Evolutionary conservation across 2,113 vertebrate genomes (phyloP).

Genomic region (Hiodon alosoides): DNA sequence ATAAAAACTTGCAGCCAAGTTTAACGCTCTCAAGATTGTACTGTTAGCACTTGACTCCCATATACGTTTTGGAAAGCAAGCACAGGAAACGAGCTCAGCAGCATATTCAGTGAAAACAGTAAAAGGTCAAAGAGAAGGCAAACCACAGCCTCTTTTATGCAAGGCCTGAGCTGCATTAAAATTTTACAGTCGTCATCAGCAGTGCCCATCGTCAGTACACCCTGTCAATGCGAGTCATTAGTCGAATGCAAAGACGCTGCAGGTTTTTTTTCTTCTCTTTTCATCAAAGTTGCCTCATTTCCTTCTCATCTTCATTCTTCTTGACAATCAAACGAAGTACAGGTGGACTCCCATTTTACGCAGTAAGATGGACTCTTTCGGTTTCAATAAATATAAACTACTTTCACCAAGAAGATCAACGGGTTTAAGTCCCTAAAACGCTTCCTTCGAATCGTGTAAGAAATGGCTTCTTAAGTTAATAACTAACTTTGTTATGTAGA

Average conservation of each 20-base stretch:
- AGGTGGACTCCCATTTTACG: conserved; percentile 44
- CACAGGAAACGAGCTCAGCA: conserved; percentile 29
- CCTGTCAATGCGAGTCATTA: conserved; percentile 4
- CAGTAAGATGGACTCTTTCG: not conserved
- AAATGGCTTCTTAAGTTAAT: too few relatives aligned
- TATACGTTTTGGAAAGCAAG: too few relatives aligned
- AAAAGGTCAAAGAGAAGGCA: conserved; percentile 38
- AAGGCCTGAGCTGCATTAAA: conserved; percentile 38
- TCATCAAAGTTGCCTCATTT: conserved; percentile 55
- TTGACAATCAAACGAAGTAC: conserved; percentile 55
- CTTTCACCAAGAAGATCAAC: not conserved
- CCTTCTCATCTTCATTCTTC: conserved; percentile 46
- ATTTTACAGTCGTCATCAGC: conserved; percentile 55
- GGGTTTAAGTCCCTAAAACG: not conserved
- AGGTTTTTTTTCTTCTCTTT: conserved; percentile 9
- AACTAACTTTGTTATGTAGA: too few relatives aligned
- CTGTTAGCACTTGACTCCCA: too few relatives aligned
- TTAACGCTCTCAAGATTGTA: too few relatives aligned
- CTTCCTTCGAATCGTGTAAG: too few relatives aligned
- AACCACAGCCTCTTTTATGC: conserved; percentile 25
- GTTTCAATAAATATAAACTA: too few relatives aligned
- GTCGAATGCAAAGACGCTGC: conserved; percentile 10
- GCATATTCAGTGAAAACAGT: conserved; percentile 26
- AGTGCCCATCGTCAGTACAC: conserved; percentile 14
- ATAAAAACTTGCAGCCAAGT: too few relatives aligned